Conservation (phyloP, 1,140 invertebrate species). For the Scaptodrosophila lebanonensis region DNA sequence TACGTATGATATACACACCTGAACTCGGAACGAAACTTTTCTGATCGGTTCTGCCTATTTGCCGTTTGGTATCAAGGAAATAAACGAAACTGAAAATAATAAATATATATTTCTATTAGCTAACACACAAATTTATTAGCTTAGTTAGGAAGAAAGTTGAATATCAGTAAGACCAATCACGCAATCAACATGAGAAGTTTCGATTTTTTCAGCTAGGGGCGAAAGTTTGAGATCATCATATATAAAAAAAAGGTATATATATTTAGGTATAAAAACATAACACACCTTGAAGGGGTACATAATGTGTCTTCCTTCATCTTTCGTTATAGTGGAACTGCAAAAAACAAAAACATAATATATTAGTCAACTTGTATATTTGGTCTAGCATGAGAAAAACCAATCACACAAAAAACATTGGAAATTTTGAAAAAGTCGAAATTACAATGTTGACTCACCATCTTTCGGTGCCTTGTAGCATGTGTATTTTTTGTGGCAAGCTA, state of each 20-base stretch:
- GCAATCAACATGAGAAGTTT: constrained; percentile 43
- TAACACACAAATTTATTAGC: neutral
- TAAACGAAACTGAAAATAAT: too few species aligned
- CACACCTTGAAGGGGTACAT: neutral
- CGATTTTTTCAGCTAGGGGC: constrained; percentile 47
- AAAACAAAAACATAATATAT: neutral
- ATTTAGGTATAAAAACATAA: constrained; percentile 1
- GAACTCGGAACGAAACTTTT: too few species aligned
- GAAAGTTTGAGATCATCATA: constrained; percentile 51
- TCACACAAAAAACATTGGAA: constrained; percentile 24
- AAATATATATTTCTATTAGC: too few species aligned
- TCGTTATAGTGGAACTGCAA: neutral
- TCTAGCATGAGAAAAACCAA: neutral
- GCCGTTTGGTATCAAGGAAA: too few species aligned
- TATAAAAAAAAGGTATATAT: neutral
- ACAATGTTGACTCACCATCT: too few species aligned
- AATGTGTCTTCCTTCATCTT: neutral
- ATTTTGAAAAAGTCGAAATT: too few species aligned
- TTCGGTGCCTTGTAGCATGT: too few species aligned
- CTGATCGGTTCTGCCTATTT: too few species aligned
- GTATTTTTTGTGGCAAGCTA: too few species aligned
- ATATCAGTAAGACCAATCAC: constrained; percentile 38
- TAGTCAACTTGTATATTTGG: too few species aligned
- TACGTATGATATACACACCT: too few species aligned
- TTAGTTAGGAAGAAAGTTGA: neutral